Evolutionary conservation across 1,140 invertebrate species (phyloP).

Genomic region (Leptinotarsa defecta): DNA sequence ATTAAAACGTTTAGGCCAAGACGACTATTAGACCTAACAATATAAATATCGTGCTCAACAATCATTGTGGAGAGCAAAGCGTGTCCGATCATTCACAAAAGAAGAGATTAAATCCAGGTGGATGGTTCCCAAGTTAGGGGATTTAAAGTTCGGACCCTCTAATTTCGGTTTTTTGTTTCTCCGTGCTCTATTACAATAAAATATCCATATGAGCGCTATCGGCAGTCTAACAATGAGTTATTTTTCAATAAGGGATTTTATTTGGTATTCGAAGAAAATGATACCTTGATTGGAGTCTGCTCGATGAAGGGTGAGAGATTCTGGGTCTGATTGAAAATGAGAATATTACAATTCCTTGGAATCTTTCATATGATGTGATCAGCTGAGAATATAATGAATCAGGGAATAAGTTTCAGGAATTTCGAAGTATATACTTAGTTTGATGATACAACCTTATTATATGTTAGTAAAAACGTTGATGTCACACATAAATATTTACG

Average conservation of each 20-base stretch:
- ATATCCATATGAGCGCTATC: constrained; percentile 15
- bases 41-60: constrained; percentile 28
- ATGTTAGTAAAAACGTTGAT: too few relatives aligned
- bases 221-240: constrained; percentile 3
- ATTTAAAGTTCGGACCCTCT: constrained; percentile 15
- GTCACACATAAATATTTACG: too few relatives aligned
- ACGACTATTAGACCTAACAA: constrained; percentile 23
- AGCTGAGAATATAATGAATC: too few relatives aligned
- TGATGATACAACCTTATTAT: too few relatives aligned
- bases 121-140: constrained; percentile 26
- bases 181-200: constrained; percentile 1
- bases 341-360: too few relatives aligned
- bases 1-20: constrained; percentile 9
- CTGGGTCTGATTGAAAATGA: too few relatives aligned
- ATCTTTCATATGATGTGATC: too few relatives aligned
- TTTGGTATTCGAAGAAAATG: neutral
- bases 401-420: too few relatives aligned
- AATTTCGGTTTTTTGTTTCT: constrained; percentile 19
- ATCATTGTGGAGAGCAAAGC: constrained; percentile 23
- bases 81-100: constrained; percentile 23
- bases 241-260: neutral
- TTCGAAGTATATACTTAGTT: too few relatives aligned
- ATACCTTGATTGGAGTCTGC: neutral
- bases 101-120: constrained; percentile 24
- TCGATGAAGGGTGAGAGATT: neutral